Percentiles rank a stretch among this genome's conserved stretches.
Evolutionary conservation across 2,888 invertebrate species (phyloP).

Genomic region (Cosmopolites sordidus): DNA sequence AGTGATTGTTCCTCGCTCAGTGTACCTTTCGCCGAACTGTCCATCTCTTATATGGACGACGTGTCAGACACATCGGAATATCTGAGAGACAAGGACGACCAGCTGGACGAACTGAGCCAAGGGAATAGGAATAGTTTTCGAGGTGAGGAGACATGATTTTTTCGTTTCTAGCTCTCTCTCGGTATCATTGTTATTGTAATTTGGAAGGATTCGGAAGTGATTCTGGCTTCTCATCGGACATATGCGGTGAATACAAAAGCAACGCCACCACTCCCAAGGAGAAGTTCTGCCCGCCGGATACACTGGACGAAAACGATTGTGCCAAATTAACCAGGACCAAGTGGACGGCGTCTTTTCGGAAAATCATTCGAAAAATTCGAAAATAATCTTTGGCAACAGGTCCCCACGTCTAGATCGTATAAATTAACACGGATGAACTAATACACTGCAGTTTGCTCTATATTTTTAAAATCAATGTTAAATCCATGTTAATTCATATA

Average conservation of each 20-base stretch:
- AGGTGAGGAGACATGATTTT: slow-evolving; percentile 34
- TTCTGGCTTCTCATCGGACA: slow-evolving; percentile 53
- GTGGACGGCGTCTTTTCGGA: slow-evolving; percentile 61
- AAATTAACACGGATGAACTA: no score
- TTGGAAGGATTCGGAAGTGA: slow-evolving; percentile 48
- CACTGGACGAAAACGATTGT: slow-evolving; percentile 47
- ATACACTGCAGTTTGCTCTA: no score
- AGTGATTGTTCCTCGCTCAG: slow-evolving; percentile 48
- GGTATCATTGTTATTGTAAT: no score
- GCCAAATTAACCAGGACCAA: slow-evolving; percentile 52
- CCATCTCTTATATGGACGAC: slow-evolving; percentile 48
- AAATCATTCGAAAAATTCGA: slow-evolving; percentile 49
- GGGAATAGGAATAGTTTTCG: slow-evolving; percentile 40
- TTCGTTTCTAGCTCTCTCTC: no score
- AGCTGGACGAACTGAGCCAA: slow-evolving; percentile 35
- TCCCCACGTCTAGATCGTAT: no score
- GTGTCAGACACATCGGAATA: slow-evolving; percentile 42
- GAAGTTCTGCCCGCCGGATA: slow-evolving; percentile 44
- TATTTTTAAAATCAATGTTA: no score
- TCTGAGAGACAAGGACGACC: slow-evolving; percentile 35
- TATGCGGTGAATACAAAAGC: slow-evolving; percentile 49
- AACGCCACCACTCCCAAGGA: slow-evolving; percentile 47
- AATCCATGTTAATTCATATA: no score
- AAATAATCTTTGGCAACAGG: slow-evolving; percentile 36
- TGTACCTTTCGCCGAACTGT: slow-evolving; percentile 46